Evolutionary conservation across 2,797 vertebrate genomes (phyloP), one percentile per base, ranked within the genome.

Genomic region (Loriculus beryllinus): DNA sequence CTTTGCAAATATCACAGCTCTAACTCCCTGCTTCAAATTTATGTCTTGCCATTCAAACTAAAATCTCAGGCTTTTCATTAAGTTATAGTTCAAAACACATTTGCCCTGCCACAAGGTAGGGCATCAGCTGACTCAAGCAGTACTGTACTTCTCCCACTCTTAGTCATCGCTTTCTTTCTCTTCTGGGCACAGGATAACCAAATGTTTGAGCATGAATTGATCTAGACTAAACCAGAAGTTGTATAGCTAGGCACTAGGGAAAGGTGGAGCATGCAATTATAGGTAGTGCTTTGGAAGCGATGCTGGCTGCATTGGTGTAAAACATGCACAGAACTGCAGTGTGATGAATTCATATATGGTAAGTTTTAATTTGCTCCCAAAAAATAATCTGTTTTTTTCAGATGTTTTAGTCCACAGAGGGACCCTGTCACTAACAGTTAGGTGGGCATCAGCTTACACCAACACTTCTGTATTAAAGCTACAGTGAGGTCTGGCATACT

Each of bases 311-410:
- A 63, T 23, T 2, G 1, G 6, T 13, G 71, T 10, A 51, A 85
- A 80, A 20, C 43, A n/a, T 14, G 22, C 12, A 5, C 5, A 15
- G 75, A 48, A 25, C 42, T 64, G 49, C 57, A 64, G 26, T 8
- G 18, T 1, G 3, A 51, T 49, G 21, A 21, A 54, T 40, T 23
- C 2, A 0, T 13, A 22, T 4, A 13, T 0, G 17, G 26, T 4
- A 26, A 56, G 3, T 72, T 70, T 59, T 80, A 67, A 65, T 64
- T 40, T 3, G 2, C 11, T 74, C 14, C 28, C 1, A 3, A 43
- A 82, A 80, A 69, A 80, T 43, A 67, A 75, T n/a, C 69, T 63
- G 5, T 57, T 71, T 60, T 70, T 60, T 72, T 90, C 52, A 35
- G 33, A 37, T 54, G 45, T 65, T 71, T 51, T 18, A 37, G 33